Percentiles rank a stretch among this genome's conserved stretches.
These are phyloP conservation scores for Carduelis carduelis DNA, from an alignment of 2,797 vertebrate species.

Conservation along the genomic window DNA sequence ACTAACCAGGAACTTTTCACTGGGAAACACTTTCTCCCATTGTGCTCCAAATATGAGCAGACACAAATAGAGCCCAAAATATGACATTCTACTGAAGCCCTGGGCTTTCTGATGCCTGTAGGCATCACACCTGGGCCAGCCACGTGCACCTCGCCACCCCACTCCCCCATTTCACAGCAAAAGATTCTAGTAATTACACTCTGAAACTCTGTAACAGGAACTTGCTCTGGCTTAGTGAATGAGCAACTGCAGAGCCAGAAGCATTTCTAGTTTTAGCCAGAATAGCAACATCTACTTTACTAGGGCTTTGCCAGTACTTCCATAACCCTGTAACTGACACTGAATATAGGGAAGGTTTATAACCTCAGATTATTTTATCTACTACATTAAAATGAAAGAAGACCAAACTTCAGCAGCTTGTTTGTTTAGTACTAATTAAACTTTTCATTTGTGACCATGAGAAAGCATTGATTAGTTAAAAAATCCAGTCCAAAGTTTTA, in stretches of 20 bases:
- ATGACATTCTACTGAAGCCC: not conserved
- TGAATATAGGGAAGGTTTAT: not conserved
- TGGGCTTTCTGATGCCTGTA: not conserved
- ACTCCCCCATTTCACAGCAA: not conserved
- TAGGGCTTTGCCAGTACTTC: not conserved
- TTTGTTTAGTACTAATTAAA: not conserved
- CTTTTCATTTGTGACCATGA: not conserved
- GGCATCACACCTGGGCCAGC: not conserved
- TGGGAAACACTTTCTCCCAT: not conserved
- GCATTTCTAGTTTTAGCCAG: not conserved
- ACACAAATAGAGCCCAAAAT: not conserved
- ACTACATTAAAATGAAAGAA: not conserved
- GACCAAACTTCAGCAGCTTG: not conserved
- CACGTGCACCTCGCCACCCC: not conserved
- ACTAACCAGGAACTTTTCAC: not conserved
- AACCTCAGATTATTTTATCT: not conserved
- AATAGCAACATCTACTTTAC: not conserved
- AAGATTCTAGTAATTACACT: not conserved
- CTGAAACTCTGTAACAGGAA: not conserved
- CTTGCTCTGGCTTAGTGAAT: not conserved
- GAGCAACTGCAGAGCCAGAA: not conserved
- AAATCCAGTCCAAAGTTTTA: not conserved
- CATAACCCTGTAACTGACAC: not conserved
- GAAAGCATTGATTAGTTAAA: not conserved
- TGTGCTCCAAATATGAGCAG: not conserved